phyloP scores from a whole-genome alignment of 2,797 vertebrate genomes.

The Alauda arvensis region DNA sequence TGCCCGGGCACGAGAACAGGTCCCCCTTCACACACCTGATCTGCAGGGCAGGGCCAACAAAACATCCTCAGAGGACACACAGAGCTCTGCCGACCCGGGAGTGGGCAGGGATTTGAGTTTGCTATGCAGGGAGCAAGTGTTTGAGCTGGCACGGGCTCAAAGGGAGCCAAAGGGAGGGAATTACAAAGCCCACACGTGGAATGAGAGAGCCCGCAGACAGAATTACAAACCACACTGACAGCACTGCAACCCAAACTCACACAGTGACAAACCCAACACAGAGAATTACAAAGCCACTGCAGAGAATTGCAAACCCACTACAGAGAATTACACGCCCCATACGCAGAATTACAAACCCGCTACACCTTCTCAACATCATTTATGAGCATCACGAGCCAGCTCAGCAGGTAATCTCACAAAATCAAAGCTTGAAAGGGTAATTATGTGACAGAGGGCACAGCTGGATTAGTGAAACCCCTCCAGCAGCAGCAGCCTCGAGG shows the following conservation, averaged over 20 bases:
- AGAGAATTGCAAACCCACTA: background rate
- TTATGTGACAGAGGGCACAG: accelerated
- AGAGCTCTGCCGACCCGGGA: background rate
- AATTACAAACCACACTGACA: background rate
- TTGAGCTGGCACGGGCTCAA: background rate
- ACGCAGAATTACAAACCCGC: background rate
- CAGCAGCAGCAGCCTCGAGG: accelerated
- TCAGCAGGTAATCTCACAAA: background rate
- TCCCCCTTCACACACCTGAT: constrained; percentile 66
- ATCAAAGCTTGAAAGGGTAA: background rate
- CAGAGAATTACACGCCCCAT: accelerated
- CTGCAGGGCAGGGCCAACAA: background rate
- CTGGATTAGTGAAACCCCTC: accelerated
- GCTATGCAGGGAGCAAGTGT: accelerated
- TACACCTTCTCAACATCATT: background rate
- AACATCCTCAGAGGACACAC: background rate
- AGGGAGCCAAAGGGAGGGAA: background rate
- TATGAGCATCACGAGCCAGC: accelerated
- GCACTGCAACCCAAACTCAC: background rate
- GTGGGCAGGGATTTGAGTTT: background rate
- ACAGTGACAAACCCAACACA: background rate
- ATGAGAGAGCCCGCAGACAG: background rate
- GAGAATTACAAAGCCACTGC: background rate
- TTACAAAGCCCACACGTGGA: background rate
- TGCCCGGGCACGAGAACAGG: constrained; percentile 82